Evolutionary conservation across 1,140 invertebrate genomes (phyloP).

Genomic region (Glomeris maerens): DNA sequence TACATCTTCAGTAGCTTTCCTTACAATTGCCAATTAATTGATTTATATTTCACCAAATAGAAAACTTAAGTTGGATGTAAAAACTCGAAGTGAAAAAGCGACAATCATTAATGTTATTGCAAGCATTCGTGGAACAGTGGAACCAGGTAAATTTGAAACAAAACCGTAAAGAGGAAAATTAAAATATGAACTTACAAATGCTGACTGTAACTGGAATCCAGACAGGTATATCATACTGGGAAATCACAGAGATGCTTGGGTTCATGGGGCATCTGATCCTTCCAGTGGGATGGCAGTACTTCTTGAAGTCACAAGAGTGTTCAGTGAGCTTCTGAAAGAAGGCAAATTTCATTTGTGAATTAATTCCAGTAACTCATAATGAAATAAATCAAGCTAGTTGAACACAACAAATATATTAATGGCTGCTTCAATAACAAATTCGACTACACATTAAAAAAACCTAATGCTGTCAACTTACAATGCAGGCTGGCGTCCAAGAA

Average conservation of each 20-base stretch:
- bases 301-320: slow-evolving; percentile 36
- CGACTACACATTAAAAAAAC: too few species aligned
- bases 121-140: slow-evolving; percentile 29
- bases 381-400: neutral
- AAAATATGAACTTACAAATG: slow-evolving; percentile 1
- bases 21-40: too few species aligned
- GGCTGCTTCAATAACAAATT: too few species aligned
- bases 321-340: slow-evolving; percentile 28
- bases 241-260: slow-evolving; percentile 44
- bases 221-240: slow-evolving; percentile 42
- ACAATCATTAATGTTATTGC: slow-evolving; percentile 33
- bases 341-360: too few species aligned
- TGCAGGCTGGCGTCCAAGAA: slow-evolving; percentile 29
- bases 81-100: slow-evolving; percentile 20
- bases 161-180: neutral
- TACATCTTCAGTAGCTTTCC: too few species aligned
- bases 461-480: too few species aligned
- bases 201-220: slow-evolving; percentile 12
- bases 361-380: neutral
- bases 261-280: slow-evolving; percentile 40
- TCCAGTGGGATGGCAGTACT: slow-evolving; percentile 36
- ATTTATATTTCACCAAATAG: too few species aligned
- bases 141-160: slow-evolving; percentile 28
- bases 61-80: slow-evolving; percentile 20
- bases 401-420: too few species aligned